Conservation (phyloP, 2,113 vertebrate genomes). For the Leucopsar rothschildi region DNA sequence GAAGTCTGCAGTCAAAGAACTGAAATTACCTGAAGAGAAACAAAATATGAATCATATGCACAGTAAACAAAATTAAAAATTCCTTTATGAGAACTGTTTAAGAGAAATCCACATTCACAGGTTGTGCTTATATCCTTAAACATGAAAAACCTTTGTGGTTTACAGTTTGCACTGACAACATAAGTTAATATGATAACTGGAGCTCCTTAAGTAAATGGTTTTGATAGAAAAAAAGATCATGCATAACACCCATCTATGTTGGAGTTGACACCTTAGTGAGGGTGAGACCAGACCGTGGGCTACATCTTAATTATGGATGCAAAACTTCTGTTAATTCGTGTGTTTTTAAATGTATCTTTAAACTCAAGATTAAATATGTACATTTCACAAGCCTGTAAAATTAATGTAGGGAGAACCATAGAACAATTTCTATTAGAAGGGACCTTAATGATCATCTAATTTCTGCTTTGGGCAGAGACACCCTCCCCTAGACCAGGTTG, state of each 20-base stretch:
- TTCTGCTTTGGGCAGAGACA: neutral
- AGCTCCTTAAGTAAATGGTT: neutral
- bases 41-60: neutral
- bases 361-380: neutral
- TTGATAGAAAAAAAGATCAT: neutral
- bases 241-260: rapidly evolving
- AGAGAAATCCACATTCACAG: neutral
- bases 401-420: too few relatives aligned
- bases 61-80: neutral
- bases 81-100: neutral
- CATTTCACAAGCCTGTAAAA: neutral
- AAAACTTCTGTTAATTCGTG: neutral
- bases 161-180: neutral
- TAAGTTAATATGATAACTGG: neutral
- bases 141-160: neutral
- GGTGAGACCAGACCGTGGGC: neutral
- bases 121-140: neutral
- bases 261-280: neutral
- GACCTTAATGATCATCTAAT: neutral
- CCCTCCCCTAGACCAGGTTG: rapidly evolving
- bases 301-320: neutral
- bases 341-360: neutral
- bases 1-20: neutral
- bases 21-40: neutral
- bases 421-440: neutral